Evolutionary conservation across 2,888 invertebrate species (phyloP), one percentile per base, ranked within the genome.

Genomic region (Hydropsyche betteni): DNA sequence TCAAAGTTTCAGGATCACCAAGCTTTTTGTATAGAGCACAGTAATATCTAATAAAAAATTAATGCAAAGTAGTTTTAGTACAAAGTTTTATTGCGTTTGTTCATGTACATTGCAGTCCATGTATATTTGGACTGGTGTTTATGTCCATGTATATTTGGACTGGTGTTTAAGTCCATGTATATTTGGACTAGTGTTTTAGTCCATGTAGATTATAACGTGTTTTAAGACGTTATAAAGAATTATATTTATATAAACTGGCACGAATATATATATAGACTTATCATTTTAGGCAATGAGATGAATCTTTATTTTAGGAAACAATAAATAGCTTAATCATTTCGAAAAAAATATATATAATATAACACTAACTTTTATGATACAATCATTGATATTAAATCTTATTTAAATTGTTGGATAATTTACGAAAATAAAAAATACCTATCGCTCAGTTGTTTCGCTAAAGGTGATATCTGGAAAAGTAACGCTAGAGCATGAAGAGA

Each of bases 21-120:
- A 99, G 83, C 83, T 97, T 97, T 33, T 91, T 90, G 83, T 99
- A 99, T 51, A 99, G 89, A 0, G 96, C 93, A 77, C 91, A 90
- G 85, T 97, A 98, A 86, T 92, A 96, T 80, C 94, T 92, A 83
- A 64, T 2, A 34, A 36, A 24, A 33, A 36, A 2, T 24, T 24
- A 24, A 24, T 24, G 24, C n/a, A n/a, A n/a, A n/a, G n/a, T n/a
- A n/a, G n/a, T n/a, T 2, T 24, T 2, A 24, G 24, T 24, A 24
- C 2, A 2, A 1, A 24, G 24, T 24, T 24, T 24, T 24, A 2
- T 24, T 24, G 24, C 2, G 2, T 24, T 24, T 24, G 24, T 24
- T 2, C 1, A 33, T 50, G 24, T n/a, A 33, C 44, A 70, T 51
- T n/a, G 1, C 8, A 61, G 33, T 14, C 12, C 14, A 10, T 61